A percentile compares a stretch with the other conserved stretches of the same genome.
phyloP scores from a whole-genome alignment of 2,888 invertebrate species.

The Phortica okadai region DNA sequence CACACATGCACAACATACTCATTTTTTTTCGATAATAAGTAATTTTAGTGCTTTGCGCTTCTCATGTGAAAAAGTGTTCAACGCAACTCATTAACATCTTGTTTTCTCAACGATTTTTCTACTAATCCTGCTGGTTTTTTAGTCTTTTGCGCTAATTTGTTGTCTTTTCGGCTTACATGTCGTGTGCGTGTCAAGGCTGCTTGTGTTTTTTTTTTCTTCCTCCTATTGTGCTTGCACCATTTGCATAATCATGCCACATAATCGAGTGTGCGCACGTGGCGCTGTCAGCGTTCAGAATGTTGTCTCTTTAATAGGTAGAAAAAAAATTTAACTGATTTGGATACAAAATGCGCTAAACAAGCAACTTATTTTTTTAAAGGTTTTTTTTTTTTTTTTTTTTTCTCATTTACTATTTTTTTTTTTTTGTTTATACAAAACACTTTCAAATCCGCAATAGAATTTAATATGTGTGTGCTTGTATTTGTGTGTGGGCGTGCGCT shows the following conservation, averaged over 20 bases:
- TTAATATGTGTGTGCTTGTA: neutral
- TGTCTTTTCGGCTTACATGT: conserved; percentile 1
- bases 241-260: conserved; percentile 21
- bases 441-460: neutral
- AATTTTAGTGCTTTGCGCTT: conserved; percentile 11
- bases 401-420: neutral
- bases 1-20: neutral
- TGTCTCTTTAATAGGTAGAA: neutral
- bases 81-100: conserved; percentile 55
- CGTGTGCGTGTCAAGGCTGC: neutral
- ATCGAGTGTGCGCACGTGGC: conserved; percentile 13
- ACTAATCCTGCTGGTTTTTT: conserved; percentile 17
- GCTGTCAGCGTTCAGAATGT: neutral
- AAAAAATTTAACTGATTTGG: neutral
- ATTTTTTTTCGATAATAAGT: neutral
- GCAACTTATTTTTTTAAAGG: too few species aligned
- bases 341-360: neutral
- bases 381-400: too few species aligned
- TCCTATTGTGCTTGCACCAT: neutral
- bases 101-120: conserved; percentile 9
- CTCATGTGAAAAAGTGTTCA: conserved; percentile 32
- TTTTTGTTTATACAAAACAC: neutral
- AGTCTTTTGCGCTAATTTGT: conserved; percentile 13
- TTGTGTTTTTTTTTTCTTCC: neutral
- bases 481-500: neutral